A percentile compares a stretch with the other conserved stretches of the same genome.
These are phyloP conservation scores for Mallateleia sp. DNA, from an alignment of 2,888 invertebrate species.

Conservation along the genomic window DNA sequence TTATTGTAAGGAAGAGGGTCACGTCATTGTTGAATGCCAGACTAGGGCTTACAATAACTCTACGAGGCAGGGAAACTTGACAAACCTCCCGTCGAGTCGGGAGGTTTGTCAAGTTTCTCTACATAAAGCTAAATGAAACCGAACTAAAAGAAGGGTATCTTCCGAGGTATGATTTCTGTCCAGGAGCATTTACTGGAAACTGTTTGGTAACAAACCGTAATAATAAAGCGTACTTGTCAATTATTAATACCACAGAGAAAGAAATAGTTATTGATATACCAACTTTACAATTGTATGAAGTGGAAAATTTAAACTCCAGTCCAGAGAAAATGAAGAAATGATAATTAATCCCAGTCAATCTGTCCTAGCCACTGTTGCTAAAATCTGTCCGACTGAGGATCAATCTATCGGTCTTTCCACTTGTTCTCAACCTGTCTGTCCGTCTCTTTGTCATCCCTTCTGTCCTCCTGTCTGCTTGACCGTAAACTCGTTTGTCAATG, in stretches of 20 bases:
- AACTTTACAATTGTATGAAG: neutral
- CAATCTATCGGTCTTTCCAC: too few species aligned
- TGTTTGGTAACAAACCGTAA: neutral
- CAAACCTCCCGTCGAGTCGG: conserved; percentile 5
- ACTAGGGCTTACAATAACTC: conserved; percentile 27
- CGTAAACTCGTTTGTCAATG: too few species aligned
- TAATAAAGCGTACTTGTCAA: neutral
- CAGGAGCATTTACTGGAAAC: neutral
- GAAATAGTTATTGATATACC: neutral
- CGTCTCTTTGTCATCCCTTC: too few species aligned
- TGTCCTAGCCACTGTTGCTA: too few species aligned
- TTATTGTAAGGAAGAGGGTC: conserved; percentile 16
- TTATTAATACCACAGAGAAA: neutral
- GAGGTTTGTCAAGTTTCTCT: neutral
- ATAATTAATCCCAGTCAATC: too few species aligned
- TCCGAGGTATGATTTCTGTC: neutral
- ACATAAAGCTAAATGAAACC: neutral
- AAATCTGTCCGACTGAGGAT: too few species aligned
- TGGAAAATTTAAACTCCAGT: neutral
- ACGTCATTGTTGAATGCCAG: conserved; percentile 4
- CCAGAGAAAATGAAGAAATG: too few species aligned
- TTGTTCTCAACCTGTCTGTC: too few species aligned
- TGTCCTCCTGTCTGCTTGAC: too few species aligned
- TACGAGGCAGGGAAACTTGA: conserved; percentile 18
- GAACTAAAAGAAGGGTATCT: neutral